Evolutionary conservation across 2,888 invertebrate genomes (phyloP).

Genomic region (Nephrotoma flavescens): DNA sequence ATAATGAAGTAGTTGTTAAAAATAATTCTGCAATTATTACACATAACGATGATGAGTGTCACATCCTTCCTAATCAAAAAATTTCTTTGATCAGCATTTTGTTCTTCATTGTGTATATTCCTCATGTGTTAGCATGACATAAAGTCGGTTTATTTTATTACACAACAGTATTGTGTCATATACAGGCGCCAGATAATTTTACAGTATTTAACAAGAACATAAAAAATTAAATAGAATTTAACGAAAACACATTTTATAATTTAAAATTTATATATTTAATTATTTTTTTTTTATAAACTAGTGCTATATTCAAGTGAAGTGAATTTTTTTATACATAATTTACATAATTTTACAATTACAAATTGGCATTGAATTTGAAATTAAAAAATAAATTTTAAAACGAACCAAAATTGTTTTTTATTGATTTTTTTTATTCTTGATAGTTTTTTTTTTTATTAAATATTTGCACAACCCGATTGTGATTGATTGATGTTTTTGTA

Average conservation of each 20-base stretch:
- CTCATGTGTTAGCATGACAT: neutral
- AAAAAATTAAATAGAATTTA: neutral
- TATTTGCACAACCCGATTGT: neutral
- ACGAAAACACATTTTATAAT: neutral
- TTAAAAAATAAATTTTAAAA: neutral
- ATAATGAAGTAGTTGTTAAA: neutral
- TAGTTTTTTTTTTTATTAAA: neutral
- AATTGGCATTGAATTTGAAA: neutral
- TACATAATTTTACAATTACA: neutral
- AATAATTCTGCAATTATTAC: neutral
- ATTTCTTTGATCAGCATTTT: neutral
- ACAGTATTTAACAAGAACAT: neutral
- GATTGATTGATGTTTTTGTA: neutral
- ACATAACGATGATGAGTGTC: neutral
- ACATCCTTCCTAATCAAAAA: neutral
- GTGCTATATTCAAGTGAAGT: neutral
- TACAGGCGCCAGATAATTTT: neutral
- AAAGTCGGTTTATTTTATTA: neutral
- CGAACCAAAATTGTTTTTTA: neutral
- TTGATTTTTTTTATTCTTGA: neutral
- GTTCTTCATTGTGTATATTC: neutral
- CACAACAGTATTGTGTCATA: neutral
- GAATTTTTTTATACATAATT: neutral
- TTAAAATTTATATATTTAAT: neutral
- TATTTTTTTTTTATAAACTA: neutral